Percentiles rank a stretch among this genome's conserved stretches.
Evolutionary conservation across 2,113 vertebrate genomes (phyloP).

Genomic region (Girardinichthys multiradiatus): DNA sequence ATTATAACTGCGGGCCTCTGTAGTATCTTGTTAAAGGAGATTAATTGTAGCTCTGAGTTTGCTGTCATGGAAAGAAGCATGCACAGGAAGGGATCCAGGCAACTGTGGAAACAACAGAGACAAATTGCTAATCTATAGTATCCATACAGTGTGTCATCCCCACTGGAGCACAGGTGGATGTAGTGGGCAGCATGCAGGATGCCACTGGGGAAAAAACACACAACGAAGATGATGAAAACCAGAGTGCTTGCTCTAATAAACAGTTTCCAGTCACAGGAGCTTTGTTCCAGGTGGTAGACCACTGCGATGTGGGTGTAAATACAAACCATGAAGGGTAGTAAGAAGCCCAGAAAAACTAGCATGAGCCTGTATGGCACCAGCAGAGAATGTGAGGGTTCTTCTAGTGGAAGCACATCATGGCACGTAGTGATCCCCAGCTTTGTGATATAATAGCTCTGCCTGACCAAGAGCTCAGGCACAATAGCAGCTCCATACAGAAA

Average conservation of each 20-base stretch:
- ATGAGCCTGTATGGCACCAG: constrained; percentile 84
- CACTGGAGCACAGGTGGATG: constrained; percentile 76
- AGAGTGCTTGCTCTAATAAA: constrained; percentile 86
- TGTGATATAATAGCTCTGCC: constrained; percentile 81
- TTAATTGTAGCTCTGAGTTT: constrained; percentile 65
- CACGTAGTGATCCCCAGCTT: constrained; percentile 80
- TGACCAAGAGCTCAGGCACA: constrained; percentile 84
- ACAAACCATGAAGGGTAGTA: constrained; percentile 83
- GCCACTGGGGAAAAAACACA: constrained; percentile 90
- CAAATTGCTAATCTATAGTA: constrained; percentile 86
- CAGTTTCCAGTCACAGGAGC: constrained; percentile 80
- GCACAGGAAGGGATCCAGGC: constrained; percentile 92
- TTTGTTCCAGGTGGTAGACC: constrained; percentile 81
- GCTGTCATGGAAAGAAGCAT: constrained; percentile 84
- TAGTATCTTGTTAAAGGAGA: constrained; percentile 44
- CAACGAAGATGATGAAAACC: constrained; percentile 86
- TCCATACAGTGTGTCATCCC: constrained; percentile 81
- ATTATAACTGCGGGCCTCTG: constrained; percentile 34
- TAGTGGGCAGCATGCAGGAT: constrained; percentile 86
- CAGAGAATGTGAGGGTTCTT: constrained; percentile 37
- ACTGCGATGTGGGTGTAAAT: constrained; percentile 86
- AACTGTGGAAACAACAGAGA: constrained; percentile 92
- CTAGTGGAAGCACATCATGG: constrained; percentile 84
- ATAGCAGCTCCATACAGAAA: constrained; percentile 77
- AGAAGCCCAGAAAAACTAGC: constrained; percentile 83